A percentile compares a stretch with the other conserved stretches of the same genome.
These are phyloP conservation scores for Syngnathus floridae DNA, from an alignment of 2,113 vertebrate species.

Conservation along the genomic window DNA sequence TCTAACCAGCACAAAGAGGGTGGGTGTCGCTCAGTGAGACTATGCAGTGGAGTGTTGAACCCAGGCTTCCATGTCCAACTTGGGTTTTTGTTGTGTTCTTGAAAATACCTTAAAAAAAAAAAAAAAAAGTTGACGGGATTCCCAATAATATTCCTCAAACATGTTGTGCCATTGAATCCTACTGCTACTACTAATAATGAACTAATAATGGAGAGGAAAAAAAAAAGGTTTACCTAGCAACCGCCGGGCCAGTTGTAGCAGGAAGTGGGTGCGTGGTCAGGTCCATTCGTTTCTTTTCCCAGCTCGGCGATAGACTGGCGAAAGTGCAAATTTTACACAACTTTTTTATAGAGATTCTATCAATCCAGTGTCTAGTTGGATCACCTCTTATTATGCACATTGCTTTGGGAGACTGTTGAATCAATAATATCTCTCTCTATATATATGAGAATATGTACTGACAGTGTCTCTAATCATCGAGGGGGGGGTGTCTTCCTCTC, in stretches of 20 bases:
- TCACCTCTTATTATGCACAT: slow-evolving; percentile 75
- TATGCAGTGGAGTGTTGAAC: slow-evolving; percentile 74
- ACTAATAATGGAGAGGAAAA: slow-evolving; percentile 29
- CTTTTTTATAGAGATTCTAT: slow-evolving; percentile 68
- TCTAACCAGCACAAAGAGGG: slow-evolving; percentile 77
- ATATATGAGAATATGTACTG: slow-evolving; percentile 55
- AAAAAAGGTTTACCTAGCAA: slow-evolving; percentile 55
- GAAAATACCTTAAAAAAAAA: slow-evolving; percentile 29
- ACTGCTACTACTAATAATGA: slow-evolving; percentile 44
- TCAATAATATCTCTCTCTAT: slow-evolving; percentile 25
- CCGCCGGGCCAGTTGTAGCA: slow-evolving; percentile 75
- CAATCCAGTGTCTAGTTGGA: slow-evolving; percentile 63
- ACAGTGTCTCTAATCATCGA: slow-evolving; percentile 65
- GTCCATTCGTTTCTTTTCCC: slow-evolving; percentile 56
- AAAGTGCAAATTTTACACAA: slow-evolving; percentile 65
- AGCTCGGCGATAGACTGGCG: slow-evolving; percentile 48
- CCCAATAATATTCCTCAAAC: slow-evolving; percentile 65
- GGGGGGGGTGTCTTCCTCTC: slow-evolving; percentile 50
- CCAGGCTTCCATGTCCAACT: slow-evolving; percentile 68
- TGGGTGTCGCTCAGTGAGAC: slow-evolving; percentile 64
- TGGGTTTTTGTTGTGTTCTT: slow-evolving; percentile 43
- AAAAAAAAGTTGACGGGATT: slow-evolving; percentile 45
- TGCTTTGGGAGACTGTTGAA: slow-evolving; percentile 75
- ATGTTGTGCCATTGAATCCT: slow-evolving; percentile 71
- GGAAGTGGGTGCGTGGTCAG: slow-evolving; percentile 59